These are phyloP conservation scores for Ectobius pallidus DNA, from an alignment of 2,888 invertebrate species.

Conservation along the genomic window DNA sequence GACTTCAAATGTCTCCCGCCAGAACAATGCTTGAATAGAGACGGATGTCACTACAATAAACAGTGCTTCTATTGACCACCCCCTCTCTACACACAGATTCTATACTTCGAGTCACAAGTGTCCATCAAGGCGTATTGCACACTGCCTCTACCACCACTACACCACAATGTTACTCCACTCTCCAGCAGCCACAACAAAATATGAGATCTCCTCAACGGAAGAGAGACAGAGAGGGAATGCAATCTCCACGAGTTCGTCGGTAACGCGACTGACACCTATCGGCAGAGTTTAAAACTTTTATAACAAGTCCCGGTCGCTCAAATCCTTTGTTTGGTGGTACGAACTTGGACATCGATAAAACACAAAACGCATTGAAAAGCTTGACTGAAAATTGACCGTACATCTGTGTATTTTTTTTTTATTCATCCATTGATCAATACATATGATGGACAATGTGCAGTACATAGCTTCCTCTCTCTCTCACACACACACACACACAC, in stretches of 20 bases:
- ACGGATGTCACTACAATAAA: background rate
- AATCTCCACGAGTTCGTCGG: background rate
- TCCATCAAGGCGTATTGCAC: background rate
- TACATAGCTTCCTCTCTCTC: no score
- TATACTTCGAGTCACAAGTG: background rate
- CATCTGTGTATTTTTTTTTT: no score
- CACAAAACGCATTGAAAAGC: no score
- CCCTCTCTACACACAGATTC: constrained; percentile 5
- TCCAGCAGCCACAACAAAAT: background rate
- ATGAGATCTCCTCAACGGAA: background rate
- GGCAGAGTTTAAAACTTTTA: background rate
- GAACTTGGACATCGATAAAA: no score
- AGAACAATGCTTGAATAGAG: background rate
- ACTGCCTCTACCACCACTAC: no score
- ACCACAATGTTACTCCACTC: background rate
- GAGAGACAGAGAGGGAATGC: background rate
- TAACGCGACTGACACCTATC: constrained; percentile 13
- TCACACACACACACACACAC: no score
- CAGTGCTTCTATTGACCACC: background rate
- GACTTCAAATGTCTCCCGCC: constrained; percentile 10
- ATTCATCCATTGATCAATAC: no score
- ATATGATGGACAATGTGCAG: no score
- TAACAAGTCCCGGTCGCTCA: background rate
- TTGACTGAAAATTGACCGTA: no score
- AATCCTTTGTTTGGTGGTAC: background rate